Evolutionary conservation across 2,888 invertebrate species (phyloP).

Genomic region (Oscheius myriophilus): DNA sequence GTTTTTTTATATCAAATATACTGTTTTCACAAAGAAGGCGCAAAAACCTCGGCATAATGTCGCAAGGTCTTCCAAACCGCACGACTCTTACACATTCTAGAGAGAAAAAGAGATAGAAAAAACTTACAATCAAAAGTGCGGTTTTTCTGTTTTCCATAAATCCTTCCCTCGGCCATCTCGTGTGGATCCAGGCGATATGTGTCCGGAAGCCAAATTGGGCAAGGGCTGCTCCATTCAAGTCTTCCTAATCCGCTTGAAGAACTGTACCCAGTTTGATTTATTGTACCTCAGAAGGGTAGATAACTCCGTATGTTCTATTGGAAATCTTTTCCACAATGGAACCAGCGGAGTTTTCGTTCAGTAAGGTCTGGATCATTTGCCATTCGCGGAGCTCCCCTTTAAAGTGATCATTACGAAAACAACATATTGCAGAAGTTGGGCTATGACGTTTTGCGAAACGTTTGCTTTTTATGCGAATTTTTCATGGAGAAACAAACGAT

Average conservation of each 20-base stretch:
- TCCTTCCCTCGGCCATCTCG: constrained; percentile 85
- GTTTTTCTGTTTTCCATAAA: constrained; percentile 53
- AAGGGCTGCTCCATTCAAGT: constrained; percentile 91
- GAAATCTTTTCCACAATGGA: constrained; percentile 57
- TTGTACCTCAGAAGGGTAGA: constrained; percentile 73
- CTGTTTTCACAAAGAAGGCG: too few relatives aligned
- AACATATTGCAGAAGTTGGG: too few relatives aligned
- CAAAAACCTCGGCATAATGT: too few relatives aligned
- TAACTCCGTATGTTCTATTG: constrained; percentile 48
- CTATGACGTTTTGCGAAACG: too few relatives aligned
- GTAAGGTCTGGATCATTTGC: constrained; percentile 56
- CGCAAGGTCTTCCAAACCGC: too few relatives aligned
- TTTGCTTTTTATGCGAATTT: too few relatives aligned
- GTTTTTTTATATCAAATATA: too few relatives aligned
- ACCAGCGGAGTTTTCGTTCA: constrained; percentile 62
- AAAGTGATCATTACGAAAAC: too few relatives aligned
- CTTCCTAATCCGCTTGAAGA: constrained; percentile 76
- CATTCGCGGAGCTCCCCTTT: constrained; percentile 56
- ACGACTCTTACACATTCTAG: too few relatives aligned
- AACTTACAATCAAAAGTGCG: constrained; percentile 67
- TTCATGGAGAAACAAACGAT: too few relatives aligned
- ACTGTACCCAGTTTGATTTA: background rate
- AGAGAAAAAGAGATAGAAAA: background rate
- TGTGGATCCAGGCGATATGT: constrained; percentile 75
- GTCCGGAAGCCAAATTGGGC: constrained; percentile 92